A percentile compares a stretch with the other conserved stretches of the same genome.
Conservation (phyloP, 2,113 vertebrate species). For the Corythornis vintsioides region DNA sequence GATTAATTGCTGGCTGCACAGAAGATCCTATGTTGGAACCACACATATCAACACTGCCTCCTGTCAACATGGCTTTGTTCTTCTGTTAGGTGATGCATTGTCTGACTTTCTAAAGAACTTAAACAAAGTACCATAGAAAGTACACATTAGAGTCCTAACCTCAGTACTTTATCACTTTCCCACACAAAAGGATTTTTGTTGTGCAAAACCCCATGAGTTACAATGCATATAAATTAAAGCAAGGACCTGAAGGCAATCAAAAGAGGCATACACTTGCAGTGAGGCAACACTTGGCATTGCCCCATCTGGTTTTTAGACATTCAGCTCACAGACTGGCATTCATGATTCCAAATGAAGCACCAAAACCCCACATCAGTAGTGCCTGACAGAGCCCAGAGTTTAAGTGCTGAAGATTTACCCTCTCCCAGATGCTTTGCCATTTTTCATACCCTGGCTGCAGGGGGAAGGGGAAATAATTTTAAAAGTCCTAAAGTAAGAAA, state of each 20-base stretch:
- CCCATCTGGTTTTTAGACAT: not conserved
- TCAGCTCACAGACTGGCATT: not conserved
- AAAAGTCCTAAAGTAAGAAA: not conserved
- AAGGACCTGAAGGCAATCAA: not conserved
- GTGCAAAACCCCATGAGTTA: not conserved
- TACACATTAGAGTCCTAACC: not conserved
- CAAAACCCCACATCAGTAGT: not conserved
- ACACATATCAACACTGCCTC: not conserved
- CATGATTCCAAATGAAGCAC: not conserved
- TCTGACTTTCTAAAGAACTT: not conserved
- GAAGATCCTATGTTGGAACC: not conserved
- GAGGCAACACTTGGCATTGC: not conserved
- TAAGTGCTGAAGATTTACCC: not conserved
- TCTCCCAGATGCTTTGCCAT: not conserved
- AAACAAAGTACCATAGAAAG: not conserved
- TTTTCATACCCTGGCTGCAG: not conserved
- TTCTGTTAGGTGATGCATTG: not conserved
- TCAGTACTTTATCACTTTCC: not conserved
- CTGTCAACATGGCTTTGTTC: not conserved
- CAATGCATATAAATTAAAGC: not conserved
- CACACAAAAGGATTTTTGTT: not conserved
- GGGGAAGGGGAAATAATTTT: not conserved
- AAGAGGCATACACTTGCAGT: not conserved
- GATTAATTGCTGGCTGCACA: not conserved
- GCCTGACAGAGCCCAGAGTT: not conserved